These are phyloP conservation scores for Oenanthe oenanthe DNA, from an alignment of 2,113 vertebrate species.

Conservation along the genomic window DNA sequence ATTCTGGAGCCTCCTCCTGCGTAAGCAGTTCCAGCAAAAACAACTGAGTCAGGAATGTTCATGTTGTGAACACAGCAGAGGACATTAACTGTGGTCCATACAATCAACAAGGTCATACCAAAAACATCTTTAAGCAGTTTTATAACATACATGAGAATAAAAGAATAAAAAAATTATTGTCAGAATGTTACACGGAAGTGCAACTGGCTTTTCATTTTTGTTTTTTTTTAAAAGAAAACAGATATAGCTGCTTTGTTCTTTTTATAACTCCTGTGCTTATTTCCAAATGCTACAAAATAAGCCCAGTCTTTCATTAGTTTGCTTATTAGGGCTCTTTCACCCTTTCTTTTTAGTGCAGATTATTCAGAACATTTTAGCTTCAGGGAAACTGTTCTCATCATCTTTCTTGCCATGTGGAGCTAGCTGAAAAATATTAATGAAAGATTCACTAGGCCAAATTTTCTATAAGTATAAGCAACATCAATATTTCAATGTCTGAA, in stretches of 20 bases:
- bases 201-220: background rate
- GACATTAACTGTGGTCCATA: background rate
- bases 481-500: constrained; percentile 85
- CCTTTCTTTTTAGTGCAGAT: background rate
- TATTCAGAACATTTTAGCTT: constrained; percentile 54
- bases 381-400: constrained; percentile 28
- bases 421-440: constrained; percentile 79
- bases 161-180: background rate
- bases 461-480: constrained; percentile 80
- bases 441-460: constrained; percentile 84
- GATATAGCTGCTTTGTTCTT: background rate
- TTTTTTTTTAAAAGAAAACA: background rate
- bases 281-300: background rate
- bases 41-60: background rate
- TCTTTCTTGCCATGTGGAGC: constrained; percentile 51
- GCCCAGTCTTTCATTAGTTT: background rate
- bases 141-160: background rate
- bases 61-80: background rate
- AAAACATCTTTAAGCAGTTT: background rate
- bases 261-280: background rate
- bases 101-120: background rate
- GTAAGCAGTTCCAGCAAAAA: background rate
- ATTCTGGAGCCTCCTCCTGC: background rate
- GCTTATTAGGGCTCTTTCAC: background rate
- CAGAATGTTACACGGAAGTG: background rate